Evolutionary conservation across 2,113 vertebrate genomes (phyloP).

Genomic region (Strix aluco): DNA sequence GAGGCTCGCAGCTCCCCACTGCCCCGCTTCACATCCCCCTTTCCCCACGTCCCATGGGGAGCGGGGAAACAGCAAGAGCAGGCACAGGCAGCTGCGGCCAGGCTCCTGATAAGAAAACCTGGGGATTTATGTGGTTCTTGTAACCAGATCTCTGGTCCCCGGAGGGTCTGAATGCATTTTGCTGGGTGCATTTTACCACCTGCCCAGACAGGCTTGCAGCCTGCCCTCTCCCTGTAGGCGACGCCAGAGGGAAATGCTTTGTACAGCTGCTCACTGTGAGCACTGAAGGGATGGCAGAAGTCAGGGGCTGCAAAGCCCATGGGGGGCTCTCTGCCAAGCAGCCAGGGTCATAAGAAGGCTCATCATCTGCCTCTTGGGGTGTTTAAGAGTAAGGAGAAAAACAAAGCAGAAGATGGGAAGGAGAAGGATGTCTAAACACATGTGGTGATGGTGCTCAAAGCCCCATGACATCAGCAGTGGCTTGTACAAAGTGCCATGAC

Average conservation of each 20-base stretch:
- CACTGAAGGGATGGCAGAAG: background rate
- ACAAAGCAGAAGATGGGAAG: background rate
- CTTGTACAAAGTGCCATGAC: background rate
- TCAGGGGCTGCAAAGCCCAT: background rate
- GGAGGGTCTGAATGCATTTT: background rate
- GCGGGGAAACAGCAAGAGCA: fast-evolving
- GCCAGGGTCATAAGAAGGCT: background rate
- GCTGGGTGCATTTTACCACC: background rate
- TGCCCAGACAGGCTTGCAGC: fast-evolving
- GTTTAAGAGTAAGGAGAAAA: background rate
- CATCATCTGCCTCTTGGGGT: background rate
- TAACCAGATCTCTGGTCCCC: background rate
- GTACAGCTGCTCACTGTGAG: fast-evolving
- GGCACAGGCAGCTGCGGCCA: background rate
- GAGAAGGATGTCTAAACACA: background rate
- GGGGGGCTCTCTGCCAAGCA: background rate
- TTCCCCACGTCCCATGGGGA: fast-evolving
- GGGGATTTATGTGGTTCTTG: background rate
- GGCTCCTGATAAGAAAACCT: background rate
- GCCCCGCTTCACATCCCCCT: fast-evolving
- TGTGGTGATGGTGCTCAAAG: fast-evolving
- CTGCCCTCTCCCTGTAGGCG: background rate
- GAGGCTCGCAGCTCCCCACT: fast-evolving
- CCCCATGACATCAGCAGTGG: fast-evolving
- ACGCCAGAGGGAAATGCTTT: fast-evolving